These are phyloP conservation scores for Philopedon plagiatum DNA, from an alignment of 2,888 invertebrate genomes.

Conservation along the genomic window DNA sequence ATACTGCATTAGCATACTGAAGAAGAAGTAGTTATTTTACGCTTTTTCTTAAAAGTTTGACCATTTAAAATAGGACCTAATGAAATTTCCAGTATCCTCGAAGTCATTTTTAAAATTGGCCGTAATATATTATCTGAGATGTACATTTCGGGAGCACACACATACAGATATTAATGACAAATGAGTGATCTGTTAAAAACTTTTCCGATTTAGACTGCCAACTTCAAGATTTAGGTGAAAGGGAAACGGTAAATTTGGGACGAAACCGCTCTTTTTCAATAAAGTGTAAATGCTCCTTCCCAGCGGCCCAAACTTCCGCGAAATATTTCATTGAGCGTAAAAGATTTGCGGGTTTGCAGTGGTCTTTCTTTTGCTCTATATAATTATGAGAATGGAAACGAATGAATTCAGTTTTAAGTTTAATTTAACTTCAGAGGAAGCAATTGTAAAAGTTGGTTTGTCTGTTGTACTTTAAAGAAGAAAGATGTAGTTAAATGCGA, in stretches of 20 bases:
- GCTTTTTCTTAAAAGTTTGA: too few relatives aligned
- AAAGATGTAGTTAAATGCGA: not conserved
- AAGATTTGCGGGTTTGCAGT: conserved; percentile 42
- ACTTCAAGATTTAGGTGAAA: conserved; percentile 64
- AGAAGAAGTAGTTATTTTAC: too few relatives aligned
- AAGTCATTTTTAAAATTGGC: conserved; percentile 27
- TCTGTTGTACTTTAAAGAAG: conserved; percentile 21
- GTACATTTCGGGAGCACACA: conserved; percentile 53
- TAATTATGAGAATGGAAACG: conserved; percentile 40
- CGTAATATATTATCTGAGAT: conserved; percentile 20
- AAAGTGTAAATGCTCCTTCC: conserved; percentile 61
- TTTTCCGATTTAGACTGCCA: conserved; percentile 65
- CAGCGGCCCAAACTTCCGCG: conserved; percentile 57
- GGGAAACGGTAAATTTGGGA: conserved; percentile 65
- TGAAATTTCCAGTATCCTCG: not conserved
- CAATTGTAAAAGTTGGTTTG: conserved; percentile 40
- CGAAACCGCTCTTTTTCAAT: conserved; percentile 63
- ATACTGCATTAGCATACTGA: too few relatives aligned
- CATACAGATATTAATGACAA: conserved; percentile 65
- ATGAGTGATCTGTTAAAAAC: conserved; percentile 67
- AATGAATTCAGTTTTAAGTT: conserved; percentile 37
- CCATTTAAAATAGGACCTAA: too few relatives aligned
- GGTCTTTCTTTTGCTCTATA: conserved; percentile 39
- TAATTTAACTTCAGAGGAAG: conserved; percentile 38
- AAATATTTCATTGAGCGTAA: conserved; percentile 56